Conservation (phyloP, 2,797 vertebrate genomes). For the Gallirallus australis region DNA sequence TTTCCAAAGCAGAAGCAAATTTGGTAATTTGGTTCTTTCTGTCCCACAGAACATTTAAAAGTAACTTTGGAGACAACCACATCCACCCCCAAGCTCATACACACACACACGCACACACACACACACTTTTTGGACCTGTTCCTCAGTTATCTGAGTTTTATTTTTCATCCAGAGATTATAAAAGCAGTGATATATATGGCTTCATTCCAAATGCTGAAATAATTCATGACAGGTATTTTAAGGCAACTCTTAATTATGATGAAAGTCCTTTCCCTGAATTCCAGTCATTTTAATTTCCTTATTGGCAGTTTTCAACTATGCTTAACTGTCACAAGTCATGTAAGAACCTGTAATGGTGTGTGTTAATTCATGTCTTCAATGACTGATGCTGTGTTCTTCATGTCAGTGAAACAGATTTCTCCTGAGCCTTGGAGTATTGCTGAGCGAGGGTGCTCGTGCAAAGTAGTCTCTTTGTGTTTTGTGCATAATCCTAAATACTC, state of each 20-base stretch:
- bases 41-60: background rate
- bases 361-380: background rate
- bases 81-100: too few species aligned
- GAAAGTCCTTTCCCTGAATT: background rate
- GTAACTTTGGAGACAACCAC: background rate
- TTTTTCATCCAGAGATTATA: background rate
- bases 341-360: background rate
- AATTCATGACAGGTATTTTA: background rate
- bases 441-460: rapidly evolving
- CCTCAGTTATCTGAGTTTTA: background rate
- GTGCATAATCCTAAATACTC: rapidly evolving
- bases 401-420: background rate
- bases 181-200: background rate
- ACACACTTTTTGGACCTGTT: background rate
- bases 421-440: background rate
- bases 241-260: background rate
- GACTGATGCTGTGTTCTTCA: rapidly evolving
- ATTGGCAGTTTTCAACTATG: background rate
- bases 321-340: rapidly evolving
- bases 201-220: background rate
- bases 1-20: background rate
- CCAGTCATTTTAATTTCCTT: background rate
- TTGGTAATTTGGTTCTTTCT: background rate
- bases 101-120: background rate
- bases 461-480: background rate